Conservation (phyloP, 1,140 invertebrate species). For the Aphidius gifuensis region DNA sequence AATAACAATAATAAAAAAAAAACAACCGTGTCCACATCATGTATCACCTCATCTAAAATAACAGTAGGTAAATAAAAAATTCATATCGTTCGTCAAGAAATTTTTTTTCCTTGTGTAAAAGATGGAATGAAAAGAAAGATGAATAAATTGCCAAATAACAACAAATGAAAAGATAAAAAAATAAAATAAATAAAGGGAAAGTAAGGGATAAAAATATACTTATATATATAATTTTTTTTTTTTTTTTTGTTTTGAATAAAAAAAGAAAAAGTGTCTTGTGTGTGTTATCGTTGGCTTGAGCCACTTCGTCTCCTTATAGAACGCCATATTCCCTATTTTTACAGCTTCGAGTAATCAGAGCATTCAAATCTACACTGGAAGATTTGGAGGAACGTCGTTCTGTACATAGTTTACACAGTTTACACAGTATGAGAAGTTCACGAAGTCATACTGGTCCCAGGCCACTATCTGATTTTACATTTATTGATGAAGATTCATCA, state of each 20-base stretch:
- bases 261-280: conserved; percentile 42
- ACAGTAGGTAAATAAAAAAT: too few species aligned
- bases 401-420: conserved; percentile 95
- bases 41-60: too few species aligned
- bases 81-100: too few species aligned
- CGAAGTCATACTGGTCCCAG: conserved; percentile 75
- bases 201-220: conserved; percentile 22
- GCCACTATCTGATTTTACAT: conserved; percentile 85
- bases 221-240: too few species aligned
- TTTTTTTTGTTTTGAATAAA: conserved; percentile 23
- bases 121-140: too few species aligned
- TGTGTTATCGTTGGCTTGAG: conserved; percentile 48
- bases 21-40: too few species aligned
- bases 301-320: conserved; percentile 54
- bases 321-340: conserved; percentile 64
- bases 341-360: conserved; percentile 99
- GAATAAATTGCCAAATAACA: too few species aligned
- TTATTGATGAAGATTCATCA: conserved; percentile 84
- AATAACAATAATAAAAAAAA: not conserved
- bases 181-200: conserved; percentile 19
- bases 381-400: conserved; percentile 98
- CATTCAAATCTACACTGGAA: conserved; percentile 99
- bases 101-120: too few species aligned
- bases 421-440: conserved; percentile 88
- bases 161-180: conserved; percentile 8